Evolutionary conservation across 2,113 vertebrate species (phyloP).

Genomic region (Vombatus ursinus): DNA sequence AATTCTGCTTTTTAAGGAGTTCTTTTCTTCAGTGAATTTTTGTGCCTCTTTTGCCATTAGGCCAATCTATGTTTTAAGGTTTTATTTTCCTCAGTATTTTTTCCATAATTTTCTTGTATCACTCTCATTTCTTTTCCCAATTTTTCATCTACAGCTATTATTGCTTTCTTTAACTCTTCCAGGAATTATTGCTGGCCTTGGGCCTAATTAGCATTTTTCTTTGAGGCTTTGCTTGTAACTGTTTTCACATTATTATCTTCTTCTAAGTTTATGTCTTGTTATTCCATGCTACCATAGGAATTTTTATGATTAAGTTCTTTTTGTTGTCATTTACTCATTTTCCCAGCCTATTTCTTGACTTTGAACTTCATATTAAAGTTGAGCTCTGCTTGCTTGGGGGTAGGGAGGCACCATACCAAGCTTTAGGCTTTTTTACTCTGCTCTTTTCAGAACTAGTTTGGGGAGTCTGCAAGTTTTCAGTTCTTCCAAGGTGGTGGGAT

Average conservation of each 20-base stretch:
- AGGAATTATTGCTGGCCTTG: background rate
- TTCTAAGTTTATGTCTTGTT: background rate
- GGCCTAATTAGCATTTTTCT: background rate
- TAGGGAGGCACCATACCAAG: background rate
- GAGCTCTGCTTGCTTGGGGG: background rate
- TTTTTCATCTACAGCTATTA: background rate
- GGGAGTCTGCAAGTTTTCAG: background rate
- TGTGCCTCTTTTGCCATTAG: background rate
- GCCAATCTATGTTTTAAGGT: background rate
- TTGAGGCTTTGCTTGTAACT: background rate
- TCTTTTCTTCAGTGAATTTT: background rate
- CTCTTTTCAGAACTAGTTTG: background rate
- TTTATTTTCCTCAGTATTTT: background rate
- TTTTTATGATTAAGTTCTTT: background rate
- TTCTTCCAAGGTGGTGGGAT: background rate
- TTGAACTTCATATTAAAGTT: background rate
- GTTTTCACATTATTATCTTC: background rate
- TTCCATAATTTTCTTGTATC: background rate
- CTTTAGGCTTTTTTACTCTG: background rate
- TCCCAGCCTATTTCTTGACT: background rate
- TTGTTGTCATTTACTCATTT: background rate
- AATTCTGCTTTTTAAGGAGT: background rate
- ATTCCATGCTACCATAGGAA: background rate
- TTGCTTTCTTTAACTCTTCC: background rate
- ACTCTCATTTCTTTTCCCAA: background rate